A percentile compares a stretch with the other conserved stretches of the same genome.
Evolutionary conservation across 2,113 vertebrate genomes (phyloP).

Genomic region (Prunella fulvescens): DNA sequence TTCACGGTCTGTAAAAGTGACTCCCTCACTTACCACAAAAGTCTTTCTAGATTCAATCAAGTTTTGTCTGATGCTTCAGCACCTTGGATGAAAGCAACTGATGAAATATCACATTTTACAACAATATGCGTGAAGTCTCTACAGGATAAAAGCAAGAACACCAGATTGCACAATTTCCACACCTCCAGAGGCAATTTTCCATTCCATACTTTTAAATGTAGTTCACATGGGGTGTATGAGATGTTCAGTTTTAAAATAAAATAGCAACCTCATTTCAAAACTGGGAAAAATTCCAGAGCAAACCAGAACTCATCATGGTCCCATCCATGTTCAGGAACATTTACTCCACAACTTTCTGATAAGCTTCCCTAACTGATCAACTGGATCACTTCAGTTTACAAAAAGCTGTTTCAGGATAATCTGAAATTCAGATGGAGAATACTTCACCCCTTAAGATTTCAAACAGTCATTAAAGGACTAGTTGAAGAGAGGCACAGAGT

Average conservation of each 20-base stretch:
- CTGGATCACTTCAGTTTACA: background rate
- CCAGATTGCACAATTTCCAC: background rate
- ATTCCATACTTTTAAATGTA: background rate
- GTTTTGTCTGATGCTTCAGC: background rate
- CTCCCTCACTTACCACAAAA: background rate
- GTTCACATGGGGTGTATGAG: background rate
- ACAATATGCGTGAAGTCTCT: background rate
- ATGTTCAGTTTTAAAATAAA: background rate
- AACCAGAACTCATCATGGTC: background rate
- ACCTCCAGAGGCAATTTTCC: background rate
- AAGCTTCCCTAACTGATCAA: background rate
- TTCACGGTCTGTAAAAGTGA: background rate
- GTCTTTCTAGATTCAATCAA: background rate
- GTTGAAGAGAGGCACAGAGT: background rate
- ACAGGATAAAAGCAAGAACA: background rate
- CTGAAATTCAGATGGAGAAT: background rate
- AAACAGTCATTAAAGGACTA: background rate
- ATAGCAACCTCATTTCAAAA: background rate
- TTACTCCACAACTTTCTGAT: background rate
- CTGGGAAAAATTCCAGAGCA: background rate
- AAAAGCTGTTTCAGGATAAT: background rate
- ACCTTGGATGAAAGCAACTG: background rate
- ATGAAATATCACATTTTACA: background rate
- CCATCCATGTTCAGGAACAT: background rate
- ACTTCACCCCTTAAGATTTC: background rate